Evolutionary conservation across 2,888 invertebrate genomes (phyloP), one percentile per base, ranked within the genome.

Genomic region (Phalera bucephala): DNA sequence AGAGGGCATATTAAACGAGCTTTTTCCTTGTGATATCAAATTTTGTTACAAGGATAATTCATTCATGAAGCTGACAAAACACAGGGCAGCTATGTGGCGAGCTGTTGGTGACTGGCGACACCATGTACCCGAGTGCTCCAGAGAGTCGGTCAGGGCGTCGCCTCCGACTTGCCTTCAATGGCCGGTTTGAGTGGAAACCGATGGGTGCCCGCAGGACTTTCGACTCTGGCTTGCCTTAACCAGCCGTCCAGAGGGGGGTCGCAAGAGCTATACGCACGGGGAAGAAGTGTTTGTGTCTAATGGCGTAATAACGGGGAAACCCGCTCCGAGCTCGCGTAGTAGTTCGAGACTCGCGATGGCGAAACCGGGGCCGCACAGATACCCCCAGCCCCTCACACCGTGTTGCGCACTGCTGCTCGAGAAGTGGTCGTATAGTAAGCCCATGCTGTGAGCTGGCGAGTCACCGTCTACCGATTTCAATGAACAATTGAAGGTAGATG

Each of bases 71-170:
- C 22, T 22, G 1, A 22, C 9, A 22, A 22, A 6, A 22, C 26
- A 12, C 26, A 26, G 12, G 26, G 26, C 12, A 10, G 26, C 23
- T 26, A 2, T 26, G 26, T 26, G 12, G 26, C 26, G 26, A 12
- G 12, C 26, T 10, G 26, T 26, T 26, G 26, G 26, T 26, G 26
- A 26, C 12, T 26, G 10, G 13, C 26, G 12, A 11, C 26, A 26
- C 26, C 12, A 26, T 12, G 12, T 11, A 26, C 26, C 26, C 8
- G 26, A 26, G 26, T 26, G 12, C 12, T 12, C 26, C 12, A 11
- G 26, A 26, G 26, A 12, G 26, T 26, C 12, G 13, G 26, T 2
- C 26, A 26, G 12, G 26, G 12, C 11, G 12, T 13, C 13, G 12
- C 7, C 13, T 13, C 13, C 26, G 26, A 12, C 9, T 1, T 12